phyloP scores from a whole-genome alignment of 2,113 vertebrate species.

The Protobothrops flavoviridis region DNA sequence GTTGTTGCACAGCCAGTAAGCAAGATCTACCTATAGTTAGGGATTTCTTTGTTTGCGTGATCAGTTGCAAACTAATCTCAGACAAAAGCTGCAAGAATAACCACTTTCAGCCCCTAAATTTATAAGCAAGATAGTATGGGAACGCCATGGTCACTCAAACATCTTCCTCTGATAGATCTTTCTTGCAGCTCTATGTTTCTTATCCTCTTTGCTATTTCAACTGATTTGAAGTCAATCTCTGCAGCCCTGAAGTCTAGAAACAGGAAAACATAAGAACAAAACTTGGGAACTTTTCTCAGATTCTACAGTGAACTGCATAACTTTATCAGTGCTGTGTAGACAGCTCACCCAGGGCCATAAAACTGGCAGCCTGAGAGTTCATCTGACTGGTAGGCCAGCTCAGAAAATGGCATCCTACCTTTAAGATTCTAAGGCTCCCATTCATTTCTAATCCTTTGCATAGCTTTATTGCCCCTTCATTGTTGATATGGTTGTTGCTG shows the following conservation, averaged over 20 bases:
- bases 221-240: not conserved
- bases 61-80: not conserved
- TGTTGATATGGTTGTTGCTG: constrained; percentile 82
- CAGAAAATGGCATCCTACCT: constrained; percentile 64
- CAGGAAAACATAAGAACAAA: not conserved
- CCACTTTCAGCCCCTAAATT: not conserved
- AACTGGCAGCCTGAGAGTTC: not conserved
- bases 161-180: not conserved
- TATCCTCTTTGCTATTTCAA: not conserved
- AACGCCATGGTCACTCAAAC: not conserved
- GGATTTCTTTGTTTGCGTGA: not conserved
- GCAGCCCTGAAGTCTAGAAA: not conserved
- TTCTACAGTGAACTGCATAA: not conserved
- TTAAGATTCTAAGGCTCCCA: constrained; percentile 76
- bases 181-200: not conserved
- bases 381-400: not conserved
- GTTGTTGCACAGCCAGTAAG: not conserved
- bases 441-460: constrained; percentile 85
- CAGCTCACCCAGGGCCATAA: not conserved
- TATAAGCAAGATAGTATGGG: not conserved
- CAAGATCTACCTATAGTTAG: not conserved
- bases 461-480: constrained; percentile 78
- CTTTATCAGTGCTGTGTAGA: not conserved
- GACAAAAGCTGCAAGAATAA: not conserved
- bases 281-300: not conserved